Conservation (phyloP, 2,888 invertebrate species). For the Dynastes maya region DNA sequence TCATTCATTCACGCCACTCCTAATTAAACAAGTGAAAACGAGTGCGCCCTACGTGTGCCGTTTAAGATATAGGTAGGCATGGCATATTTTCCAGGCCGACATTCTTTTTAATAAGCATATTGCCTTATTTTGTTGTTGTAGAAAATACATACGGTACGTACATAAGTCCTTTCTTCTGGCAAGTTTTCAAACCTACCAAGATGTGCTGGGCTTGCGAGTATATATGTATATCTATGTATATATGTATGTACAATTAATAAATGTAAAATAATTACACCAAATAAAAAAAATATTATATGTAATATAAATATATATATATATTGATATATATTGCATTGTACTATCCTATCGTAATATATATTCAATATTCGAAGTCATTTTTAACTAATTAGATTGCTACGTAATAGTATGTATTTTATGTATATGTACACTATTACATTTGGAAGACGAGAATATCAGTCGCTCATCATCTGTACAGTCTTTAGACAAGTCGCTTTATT, state of each 20-base stretch:
- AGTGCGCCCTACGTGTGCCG: no score
- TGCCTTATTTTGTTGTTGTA: no score
- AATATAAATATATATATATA: slow-evolving; percentile 22
- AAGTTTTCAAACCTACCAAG: background rate
- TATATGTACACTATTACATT: slow-evolving; percentile 5
- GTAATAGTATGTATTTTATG: slow-evolving; percentile 1
- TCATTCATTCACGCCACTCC: no score
- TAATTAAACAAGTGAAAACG: no score
- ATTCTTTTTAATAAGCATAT: no score
- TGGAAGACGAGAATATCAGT: slow-evolving; percentile 49
- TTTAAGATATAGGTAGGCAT: no score
- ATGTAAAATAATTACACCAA: no score
- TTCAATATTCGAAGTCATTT: background rate
- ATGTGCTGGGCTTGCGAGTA: background rate
- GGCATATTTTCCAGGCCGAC: no score
- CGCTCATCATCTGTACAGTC: slow-evolving; percentile 40
- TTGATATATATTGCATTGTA: slow-evolving; percentile 47
- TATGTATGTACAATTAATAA: slow-evolving; percentile 44
- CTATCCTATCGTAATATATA: background rate
- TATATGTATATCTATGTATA: no score
- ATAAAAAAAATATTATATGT: no score
- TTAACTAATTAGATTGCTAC: background rate
- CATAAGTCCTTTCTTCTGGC: no score
- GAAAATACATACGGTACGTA: no score
- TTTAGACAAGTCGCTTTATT: slow-evolving; percentile 20